Evolutionary conservation across 2,888 invertebrate species (phyloP).

Genomic region (Piscicola geometra): DNA sequence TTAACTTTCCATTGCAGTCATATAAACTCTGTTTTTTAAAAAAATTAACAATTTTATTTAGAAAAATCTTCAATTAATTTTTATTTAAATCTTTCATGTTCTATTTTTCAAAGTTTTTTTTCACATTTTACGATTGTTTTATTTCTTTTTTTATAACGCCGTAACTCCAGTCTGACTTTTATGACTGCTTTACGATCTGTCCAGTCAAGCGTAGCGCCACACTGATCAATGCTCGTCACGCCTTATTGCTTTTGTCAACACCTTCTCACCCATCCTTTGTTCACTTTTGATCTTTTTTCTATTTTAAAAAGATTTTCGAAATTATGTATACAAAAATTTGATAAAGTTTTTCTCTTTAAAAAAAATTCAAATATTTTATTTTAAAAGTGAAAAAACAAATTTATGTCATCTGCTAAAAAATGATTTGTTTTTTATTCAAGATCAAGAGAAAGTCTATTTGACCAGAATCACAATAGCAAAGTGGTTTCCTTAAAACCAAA

Average conservation of each 20-base stretch:
- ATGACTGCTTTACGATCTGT: not conserved
- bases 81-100: too few species aligned
- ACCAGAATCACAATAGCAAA: not conserved
- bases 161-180: slow-evolving; percentile 10
- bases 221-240: slow-evolving; percentile 5
- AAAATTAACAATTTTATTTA: too few species aligned
- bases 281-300: not conserved
- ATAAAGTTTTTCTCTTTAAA: not conserved
- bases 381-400: too few species aligned
- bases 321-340: too few species aligned
- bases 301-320: not conserved
- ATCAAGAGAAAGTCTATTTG: not conserved
- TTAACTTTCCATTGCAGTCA: too few species aligned
- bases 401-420: too few species aligned
- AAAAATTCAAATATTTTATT: not conserved
- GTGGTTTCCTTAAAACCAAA: slow-evolving; percentile 11
- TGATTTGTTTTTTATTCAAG: not conserved
- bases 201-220: slow-evolving; percentile 1
- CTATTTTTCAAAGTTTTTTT: not conserved
- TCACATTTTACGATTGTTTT: not conserved
- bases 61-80: too few species aligned
- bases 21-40: too few species aligned
- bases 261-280: not conserved
- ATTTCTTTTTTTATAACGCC: not conserved
- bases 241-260: slow-evolving; percentile 1